Conservation (phyloP, 2,888 invertebrate species). For the Cheiracanthium punctorium region DNA sequence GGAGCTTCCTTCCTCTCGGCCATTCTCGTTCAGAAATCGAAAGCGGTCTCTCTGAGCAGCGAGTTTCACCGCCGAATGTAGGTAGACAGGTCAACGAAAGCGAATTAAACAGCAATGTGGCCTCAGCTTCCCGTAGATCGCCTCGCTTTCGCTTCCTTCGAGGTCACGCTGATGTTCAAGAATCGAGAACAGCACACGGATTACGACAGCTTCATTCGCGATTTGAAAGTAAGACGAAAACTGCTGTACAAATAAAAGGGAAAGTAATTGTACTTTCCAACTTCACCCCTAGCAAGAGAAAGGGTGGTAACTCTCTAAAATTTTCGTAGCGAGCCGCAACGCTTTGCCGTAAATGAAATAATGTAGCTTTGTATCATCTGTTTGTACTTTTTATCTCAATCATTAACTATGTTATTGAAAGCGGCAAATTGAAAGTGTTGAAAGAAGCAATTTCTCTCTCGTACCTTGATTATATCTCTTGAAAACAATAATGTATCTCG, state of each 20-base stretch:
- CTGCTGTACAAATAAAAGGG: background rate
- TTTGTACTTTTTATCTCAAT: too few relatives aligned
- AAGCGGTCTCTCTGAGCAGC: constrained; percentile 5
- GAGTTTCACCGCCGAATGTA: constrained; percentile 20
- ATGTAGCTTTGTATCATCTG: too few relatives aligned
- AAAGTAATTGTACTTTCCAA: background rate
- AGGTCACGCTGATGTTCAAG: background rate
- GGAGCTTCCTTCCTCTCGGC: constrained; percentile 30
- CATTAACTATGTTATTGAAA: too few relatives aligned
- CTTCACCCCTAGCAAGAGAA: too few relatives aligned
- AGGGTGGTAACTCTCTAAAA: too few relatives aligned
- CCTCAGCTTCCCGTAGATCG: constrained; percentile 33
- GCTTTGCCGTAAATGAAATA: too few relatives aligned
- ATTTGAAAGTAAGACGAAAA: background rate
- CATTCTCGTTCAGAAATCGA: constrained; percentile 33
- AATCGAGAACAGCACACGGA: too few relatives aligned
- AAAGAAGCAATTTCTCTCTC: too few relatives aligned
- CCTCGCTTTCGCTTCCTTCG: background rate
- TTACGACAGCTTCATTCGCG: background rate
- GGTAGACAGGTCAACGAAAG: constrained; percentile 40
- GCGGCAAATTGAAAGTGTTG: too few relatives aligned
- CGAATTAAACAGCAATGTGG: constrained; percentile 51
- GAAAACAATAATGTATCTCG: too few relatives aligned
- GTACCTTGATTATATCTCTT: too few relatives aligned
- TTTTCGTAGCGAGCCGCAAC: too few relatives aligned